A percentile compares a stretch with the other conserved stretches of the same genome.
Conservation (phyloP, 2,888 invertebrate genomes). For the Drosophila aldrichi region DNA sequence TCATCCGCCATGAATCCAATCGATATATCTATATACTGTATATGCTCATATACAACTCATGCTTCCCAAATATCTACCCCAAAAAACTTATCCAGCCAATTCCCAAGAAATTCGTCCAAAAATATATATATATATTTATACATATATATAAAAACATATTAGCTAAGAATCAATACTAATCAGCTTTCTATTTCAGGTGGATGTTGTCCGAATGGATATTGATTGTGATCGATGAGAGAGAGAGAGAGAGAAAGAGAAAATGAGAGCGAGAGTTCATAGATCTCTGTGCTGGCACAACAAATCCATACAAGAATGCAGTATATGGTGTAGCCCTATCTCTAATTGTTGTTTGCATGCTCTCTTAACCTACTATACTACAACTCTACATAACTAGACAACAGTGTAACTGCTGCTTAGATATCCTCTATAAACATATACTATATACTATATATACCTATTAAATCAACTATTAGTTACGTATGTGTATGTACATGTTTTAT, state of each 20-base stretch:
- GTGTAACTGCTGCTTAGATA: slow-evolving; percentile 59
- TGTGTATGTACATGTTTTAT: slow-evolving; percentile 42
- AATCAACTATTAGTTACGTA: slow-evolving; percentile 36
- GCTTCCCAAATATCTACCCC: slow-evolving; percentile 12
- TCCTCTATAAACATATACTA: slow-evolving; percentile 33
- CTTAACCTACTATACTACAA: slow-evolving; percentile 60
- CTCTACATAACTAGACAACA: slow-evolving; percentile 50
- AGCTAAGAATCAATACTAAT: slow-evolving; percentile 79
- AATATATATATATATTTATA: slow-evolving; percentile 2
- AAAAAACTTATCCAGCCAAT: slow-evolving; percentile 5
- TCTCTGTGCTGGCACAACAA: slow-evolving; percentile 52
- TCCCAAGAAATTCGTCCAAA: neutral
- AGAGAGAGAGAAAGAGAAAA: slow-evolving; percentile 22
- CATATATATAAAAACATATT: neutral
- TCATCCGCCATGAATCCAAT: slow-evolving; percentile 20
- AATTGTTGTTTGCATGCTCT: slow-evolving; percentile 78
- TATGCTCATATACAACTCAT: slow-evolving; percentile 24
- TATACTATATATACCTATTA: slow-evolving; percentile 21
- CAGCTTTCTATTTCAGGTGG: slow-evolving; percentile 84
- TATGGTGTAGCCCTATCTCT: slow-evolving; percentile 70
- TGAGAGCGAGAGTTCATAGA: slow-evolving; percentile 18
- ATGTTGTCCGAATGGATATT: slow-evolving; percentile 63
- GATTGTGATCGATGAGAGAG: slow-evolving; percentile 51
- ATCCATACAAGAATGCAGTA: slow-evolving; percentile 58
- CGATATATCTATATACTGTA: neutral